These are phyloP conservation scores for Oreochromis aureus DNA, from an alignment of 2,113 vertebrate genomes.

Conservation along the genomic window DNA sequence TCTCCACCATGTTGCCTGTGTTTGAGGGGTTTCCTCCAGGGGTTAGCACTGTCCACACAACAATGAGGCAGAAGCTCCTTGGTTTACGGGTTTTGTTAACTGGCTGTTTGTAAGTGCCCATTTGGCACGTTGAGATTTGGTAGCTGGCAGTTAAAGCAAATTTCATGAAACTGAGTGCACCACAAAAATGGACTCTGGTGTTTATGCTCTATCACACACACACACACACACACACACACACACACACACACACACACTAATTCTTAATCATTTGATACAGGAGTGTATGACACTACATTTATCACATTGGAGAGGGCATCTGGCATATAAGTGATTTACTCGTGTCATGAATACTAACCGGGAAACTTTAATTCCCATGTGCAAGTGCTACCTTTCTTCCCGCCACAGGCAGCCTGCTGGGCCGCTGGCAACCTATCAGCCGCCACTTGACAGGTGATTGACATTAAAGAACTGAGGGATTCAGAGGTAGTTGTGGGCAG, in stretches of 20 bases:
- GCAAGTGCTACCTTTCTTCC: conserved; percentile 16
- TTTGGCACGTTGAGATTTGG: conserved; percentile 10
- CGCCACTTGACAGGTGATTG: conserved; percentile 49
- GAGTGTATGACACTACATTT: background rate
- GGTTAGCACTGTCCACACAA: conserved; percentile 28
- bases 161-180: background rate
- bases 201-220: background rate
- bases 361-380: conserved; percentile 30
- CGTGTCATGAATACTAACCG: background rate
- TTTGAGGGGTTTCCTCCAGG: conserved; percentile 38
- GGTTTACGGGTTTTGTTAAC: conserved; percentile 51
- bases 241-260: background rate
- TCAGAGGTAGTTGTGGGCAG: conserved; percentile 6
- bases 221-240: background rate
- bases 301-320: background rate
- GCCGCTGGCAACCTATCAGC: conserved; percentile 43
- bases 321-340: conserved; percentile 10
- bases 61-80: conserved; percentile 30
- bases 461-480: conserved; percentile 52
- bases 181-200: background rate
- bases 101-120: conserved; percentile 15
- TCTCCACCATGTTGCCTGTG: conserved; percentile 44
- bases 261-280: background rate
- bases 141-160: conserved; percentile 11
- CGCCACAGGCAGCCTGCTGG: conserved; percentile 43